phyloP scores from a whole-genome alignment of 1,140 invertebrate genomes.

The Mycetomoellerius zeteki region DNA sequence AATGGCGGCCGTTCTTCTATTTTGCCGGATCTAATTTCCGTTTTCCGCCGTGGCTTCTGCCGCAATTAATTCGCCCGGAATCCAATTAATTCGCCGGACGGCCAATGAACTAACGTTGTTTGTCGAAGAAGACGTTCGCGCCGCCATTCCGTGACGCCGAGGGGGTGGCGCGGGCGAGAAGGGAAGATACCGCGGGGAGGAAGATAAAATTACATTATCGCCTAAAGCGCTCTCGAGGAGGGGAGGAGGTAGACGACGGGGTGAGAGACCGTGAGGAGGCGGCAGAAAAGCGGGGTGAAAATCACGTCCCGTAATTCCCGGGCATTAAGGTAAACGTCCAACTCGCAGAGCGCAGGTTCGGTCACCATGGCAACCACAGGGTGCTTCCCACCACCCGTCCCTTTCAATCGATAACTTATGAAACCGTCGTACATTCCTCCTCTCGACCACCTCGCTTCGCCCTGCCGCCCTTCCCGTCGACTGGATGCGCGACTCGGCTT shows the following conservation, averaged over 20 bases:
- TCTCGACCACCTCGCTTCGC: slow-evolving; percentile 25
- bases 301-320: slow-evolving; percentile 86
- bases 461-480: slow-evolving; percentile 52
- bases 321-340: slow-evolving; percentile 86
- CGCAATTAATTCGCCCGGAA: slow-evolving; percentile 75
- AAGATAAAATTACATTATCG: slow-evolving; percentile 77
- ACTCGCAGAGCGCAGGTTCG: slow-evolving; percentile 83
- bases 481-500: slow-evolving; percentile 70
- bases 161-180: slow-evolving; percentile 9
- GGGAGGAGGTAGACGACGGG: slow-evolving; percentile 8
- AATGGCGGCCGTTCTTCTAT: slow-evolving; percentile 60
- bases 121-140: slow-evolving; percentile 78
- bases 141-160: slow-evolving; percentile 51
- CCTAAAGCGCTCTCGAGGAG: slow-evolving; percentile 71
- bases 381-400: slow-evolving; percentile 74
- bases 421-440: slow-evolving; percentile 81
- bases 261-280: slow-evolving; percentile 66
- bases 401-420: slow-evolving; percentile 86
- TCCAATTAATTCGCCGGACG: slow-evolving; percentile 71
- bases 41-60: slow-evolving; percentile 73
- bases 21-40: slow-evolving; percentile 71
- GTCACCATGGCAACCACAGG: slow-evolving; percentile 83
- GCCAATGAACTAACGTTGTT: slow-evolving; percentile 82
- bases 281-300: slow-evolving; percentile 75
- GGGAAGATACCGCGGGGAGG: background rate